phyloP scores from a whole-genome alignment of 2,888 invertebrate genomes.

The Cetonia aurata region DNA sequence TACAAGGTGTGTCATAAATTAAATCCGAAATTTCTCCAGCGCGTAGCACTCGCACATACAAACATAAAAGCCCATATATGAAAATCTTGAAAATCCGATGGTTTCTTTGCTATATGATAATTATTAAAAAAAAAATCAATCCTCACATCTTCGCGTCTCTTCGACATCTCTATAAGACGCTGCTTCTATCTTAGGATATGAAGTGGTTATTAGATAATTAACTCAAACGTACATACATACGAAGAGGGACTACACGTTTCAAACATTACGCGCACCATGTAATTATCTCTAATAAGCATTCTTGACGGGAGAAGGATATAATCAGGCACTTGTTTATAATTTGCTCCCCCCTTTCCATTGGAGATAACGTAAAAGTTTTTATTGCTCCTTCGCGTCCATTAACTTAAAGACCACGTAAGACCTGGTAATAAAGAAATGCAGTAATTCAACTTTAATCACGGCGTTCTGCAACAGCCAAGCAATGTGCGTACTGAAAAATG shows the following conservation, averaged over 20 bases:
- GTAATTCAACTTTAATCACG: conserved; percentile 32
- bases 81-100: too few species aligned
- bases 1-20: too few species aligned
- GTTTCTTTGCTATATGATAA: too few species aligned
- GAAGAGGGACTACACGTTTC: background rate
- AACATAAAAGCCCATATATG: too few species aligned
- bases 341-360: background rate
- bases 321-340: conserved; percentile 24
- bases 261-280: background rate
- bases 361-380: conserved; percentile 32
- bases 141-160: too few species aligned
- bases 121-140: too few species aligned
- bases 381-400: conserved; percentile 30
- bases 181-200: too few species aligned
- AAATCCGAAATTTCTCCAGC: too few species aligned
- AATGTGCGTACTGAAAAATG: conserved; percentile 7
- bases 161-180: too few species aligned
- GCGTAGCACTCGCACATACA: too few species aligned
- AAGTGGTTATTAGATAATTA: conserved; percentile 18
- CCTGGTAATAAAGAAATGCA: conserved; percentile 32
- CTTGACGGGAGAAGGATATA: conserved; percentile 3
- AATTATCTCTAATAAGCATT: conserved; percentile 25
- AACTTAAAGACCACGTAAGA: conserved; percentile 39
- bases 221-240: conserved; percentile 1
- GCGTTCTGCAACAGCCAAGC: background rate